Percentiles rank a stretch among this genome's conserved stretches.
Conservation (phyloP, 2,113 vertebrate species). For the Gobius niger region DNA sequence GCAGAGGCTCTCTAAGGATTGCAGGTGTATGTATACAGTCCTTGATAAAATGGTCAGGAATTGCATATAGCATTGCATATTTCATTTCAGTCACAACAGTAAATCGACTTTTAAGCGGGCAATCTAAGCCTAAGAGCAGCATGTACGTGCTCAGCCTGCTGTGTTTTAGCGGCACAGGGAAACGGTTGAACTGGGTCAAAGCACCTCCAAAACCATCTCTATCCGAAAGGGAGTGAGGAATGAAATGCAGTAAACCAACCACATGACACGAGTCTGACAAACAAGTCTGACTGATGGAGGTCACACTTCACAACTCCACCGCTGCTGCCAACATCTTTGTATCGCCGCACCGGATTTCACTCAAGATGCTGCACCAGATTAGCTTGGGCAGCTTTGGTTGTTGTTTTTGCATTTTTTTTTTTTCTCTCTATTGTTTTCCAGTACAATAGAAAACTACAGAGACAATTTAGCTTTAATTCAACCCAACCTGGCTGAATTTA, state of each 20-base stretch:
- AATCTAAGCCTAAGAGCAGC: background rate
- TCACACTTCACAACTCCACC: constrained; percentile 6
- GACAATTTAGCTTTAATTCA: no score
- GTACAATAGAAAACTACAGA: no score
- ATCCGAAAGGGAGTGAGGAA: constrained; percentile 8
- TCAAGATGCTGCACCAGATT: background rate
- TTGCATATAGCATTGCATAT: background rate
- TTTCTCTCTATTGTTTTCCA: no score
- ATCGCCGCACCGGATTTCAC: background rate
- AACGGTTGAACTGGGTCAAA: background rate
- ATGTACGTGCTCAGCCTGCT: no score
- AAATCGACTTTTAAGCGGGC: background rate
- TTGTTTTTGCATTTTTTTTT: no score
- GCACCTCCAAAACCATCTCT: background rate
- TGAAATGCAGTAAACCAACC: constrained; percentile 9
- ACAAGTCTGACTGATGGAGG: constrained; percentile 6
- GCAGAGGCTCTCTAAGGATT: no score
- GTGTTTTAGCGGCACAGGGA: background rate
- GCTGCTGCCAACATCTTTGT: constrained; percentile 2
- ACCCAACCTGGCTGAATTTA: no score
- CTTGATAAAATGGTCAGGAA: no score
- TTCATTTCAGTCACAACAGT: background rate
- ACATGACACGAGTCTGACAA: constrained; percentile 5
- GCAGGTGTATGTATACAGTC: no score
- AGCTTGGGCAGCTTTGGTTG: background rate